phyloP scores from a whole-genome alignment of 2,888 invertebrate genomes.

The Spatulosminthurus flaviceps region DNA sequence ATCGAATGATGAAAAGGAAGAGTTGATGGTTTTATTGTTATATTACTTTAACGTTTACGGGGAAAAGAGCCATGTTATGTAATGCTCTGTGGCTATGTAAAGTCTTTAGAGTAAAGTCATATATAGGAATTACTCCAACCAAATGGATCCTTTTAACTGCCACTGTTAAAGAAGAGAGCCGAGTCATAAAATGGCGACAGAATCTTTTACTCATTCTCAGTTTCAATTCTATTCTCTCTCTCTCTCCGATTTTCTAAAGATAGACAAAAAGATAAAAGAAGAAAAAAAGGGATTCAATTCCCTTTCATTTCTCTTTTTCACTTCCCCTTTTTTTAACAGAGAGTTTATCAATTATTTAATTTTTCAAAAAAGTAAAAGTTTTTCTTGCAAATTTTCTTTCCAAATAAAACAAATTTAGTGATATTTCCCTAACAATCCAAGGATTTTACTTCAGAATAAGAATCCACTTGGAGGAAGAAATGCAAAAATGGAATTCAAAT shows the following conservation, averaged over 20 bases:
- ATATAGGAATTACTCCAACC: neutral
- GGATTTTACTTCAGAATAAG: neutral
- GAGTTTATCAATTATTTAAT: neutral
- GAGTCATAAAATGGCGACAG: slow-evolving; percentile 42
- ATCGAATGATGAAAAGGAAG: slow-evolving; percentile 48
- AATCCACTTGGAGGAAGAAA: neutral
- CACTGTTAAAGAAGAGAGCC: neutral
- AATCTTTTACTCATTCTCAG: slow-evolving; percentile 37
- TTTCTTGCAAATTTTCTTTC: too few relatives aligned
- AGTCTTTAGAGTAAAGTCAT: neutral
- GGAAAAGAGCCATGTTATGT: neutral
- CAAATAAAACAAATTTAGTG: too few relatives aligned
- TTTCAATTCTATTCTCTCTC: neutral
- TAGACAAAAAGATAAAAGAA: neutral
- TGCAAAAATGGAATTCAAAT: neutral
- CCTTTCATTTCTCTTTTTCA: neutral
- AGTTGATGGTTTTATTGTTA: slow-evolving; percentile 52
- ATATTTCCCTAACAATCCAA: too few relatives aligned
- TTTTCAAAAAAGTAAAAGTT: too few relatives aligned
- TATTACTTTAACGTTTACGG: slow-evolving; percentile 35
- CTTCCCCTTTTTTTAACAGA: neutral
- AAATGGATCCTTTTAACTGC: neutral
- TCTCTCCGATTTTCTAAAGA: slow-evolving; percentile 20
- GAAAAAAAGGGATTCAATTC: neutral
- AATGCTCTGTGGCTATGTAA: neutral